Percentiles rank a stretch among this genome's conserved stretches.
Conservation (phyloP, 2,113 vertebrate genomes). For the Lota lota region DNA sequence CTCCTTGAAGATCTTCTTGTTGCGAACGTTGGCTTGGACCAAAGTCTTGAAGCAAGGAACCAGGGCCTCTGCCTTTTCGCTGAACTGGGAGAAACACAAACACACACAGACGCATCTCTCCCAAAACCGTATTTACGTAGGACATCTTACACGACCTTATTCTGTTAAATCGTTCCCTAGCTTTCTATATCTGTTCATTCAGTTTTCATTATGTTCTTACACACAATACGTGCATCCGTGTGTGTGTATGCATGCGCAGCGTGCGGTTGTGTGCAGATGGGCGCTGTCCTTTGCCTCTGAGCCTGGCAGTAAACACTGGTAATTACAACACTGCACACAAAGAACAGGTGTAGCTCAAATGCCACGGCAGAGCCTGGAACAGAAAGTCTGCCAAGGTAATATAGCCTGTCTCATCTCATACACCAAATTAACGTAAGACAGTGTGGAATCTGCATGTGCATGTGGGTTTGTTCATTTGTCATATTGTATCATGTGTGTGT, state of each 20-base stretch:
- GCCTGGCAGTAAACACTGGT: slow-evolving; percentile 59
- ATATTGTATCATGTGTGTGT: not conserved
- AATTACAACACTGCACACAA: slow-evolving; percentile 69
- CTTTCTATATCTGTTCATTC: not conserved
- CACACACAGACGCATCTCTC: slow-evolving; percentile 6
- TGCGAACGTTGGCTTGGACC: slow-evolving; percentile 94
- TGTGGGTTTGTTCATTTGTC: not conserved
- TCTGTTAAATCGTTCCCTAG: not conserved
- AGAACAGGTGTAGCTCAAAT: slow-evolving; percentile 70
- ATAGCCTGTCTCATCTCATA: slow-evolving; percentile 66
- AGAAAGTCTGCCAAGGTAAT: slow-evolving; percentile 65
- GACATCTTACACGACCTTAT: not conserved
- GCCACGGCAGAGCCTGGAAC: slow-evolving; percentile 39
- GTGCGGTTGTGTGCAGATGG: slow-evolving; percentile 54
- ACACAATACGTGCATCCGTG: not conserved
- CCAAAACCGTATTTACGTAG: not conserved
- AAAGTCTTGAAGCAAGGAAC: slow-evolving; percentile 94
- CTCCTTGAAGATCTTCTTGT: slow-evolving; percentile 98
- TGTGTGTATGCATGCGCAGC: slow-evolving; percentile 10
- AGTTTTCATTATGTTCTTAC: not conserved
- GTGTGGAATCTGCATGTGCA: slow-evolving; percentile 11
- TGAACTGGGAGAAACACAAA: slow-evolving; percentile 79
- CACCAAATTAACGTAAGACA: slow-evolving; percentile 53
- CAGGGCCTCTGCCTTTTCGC: slow-evolving; percentile 89
- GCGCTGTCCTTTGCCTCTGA: slow-evolving; percentile 44